Conservation (phyloP, 2,888 invertebrate species). For the Latheticus oryzae region DNA sequence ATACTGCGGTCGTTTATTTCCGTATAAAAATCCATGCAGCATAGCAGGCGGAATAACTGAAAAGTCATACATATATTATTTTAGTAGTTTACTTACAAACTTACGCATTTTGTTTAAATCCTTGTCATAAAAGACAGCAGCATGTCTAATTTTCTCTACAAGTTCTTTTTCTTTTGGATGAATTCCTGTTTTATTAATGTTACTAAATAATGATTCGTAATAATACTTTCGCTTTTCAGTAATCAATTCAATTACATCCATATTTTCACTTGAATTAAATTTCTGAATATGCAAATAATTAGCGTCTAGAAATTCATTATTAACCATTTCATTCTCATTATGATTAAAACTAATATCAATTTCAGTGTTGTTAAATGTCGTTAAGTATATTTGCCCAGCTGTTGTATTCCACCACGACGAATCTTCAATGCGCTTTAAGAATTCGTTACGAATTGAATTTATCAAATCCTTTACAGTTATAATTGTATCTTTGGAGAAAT, state of each 20-base stretch:
- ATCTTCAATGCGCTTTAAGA: conserved; percentile 4
- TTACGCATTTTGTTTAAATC: conserved; percentile 17
- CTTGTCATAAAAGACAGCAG: conserved; percentile 1
- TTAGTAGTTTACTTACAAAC: conserved; percentile 2
- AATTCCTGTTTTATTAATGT: conserved; percentile 4
- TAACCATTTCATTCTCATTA: not conserved
- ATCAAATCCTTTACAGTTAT: conserved; percentile 1
- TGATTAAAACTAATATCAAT: conserved; percentile 70
- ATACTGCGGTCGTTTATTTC: not conserved
- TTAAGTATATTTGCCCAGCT: conserved; percentile 1
- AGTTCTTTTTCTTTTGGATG: not conserved
- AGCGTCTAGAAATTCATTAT: conserved; percentile 8
- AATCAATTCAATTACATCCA: conserved; percentile 2
- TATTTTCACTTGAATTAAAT: too few species aligned
- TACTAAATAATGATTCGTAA: conserved; percentile 7
- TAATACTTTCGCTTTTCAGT: not conserved
- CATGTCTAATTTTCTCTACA: too few species aligned
- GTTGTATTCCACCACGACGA: conserved; percentile 12
- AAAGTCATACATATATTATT: too few species aligned
- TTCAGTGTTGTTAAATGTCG: not conserved
- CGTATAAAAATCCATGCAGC: conserved; percentile 4
- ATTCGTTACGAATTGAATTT: conserved; percentile 3
- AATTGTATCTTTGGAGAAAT: not conserved
- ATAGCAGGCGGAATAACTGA: conserved; percentile 12
- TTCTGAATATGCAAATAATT: conserved; percentile 3